phyloP scores from a whole-genome alignment of 2,797 vertebrate genomes.

The Podarcis siculus region DNA sequence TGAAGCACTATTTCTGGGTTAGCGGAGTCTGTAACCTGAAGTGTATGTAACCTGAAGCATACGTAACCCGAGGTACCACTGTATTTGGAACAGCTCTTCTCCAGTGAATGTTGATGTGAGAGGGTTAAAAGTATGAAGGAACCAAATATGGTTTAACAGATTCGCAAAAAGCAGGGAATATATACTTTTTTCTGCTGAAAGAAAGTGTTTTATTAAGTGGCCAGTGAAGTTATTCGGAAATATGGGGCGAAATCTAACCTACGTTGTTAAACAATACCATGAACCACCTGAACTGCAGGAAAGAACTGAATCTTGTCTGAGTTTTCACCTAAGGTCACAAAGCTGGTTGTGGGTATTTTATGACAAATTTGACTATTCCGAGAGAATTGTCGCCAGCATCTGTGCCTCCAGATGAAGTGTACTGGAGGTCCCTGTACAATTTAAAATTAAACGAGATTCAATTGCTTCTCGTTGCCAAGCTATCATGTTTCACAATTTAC shows the following conservation, averaged over 20 bases:
- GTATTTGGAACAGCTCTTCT: background rate
- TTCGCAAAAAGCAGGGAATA: constrained; percentile 13
- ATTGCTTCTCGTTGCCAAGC: constrained; percentile 36
- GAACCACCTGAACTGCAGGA: constrained; percentile 26
- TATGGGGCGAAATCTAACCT: constrained; percentile 41
- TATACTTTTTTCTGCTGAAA: constrained; percentile 9
- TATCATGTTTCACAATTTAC: constrained; percentile 45
- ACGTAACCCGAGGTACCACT: no score
- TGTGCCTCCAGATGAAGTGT: constrained; percentile 43
- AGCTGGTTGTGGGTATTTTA: background rate
- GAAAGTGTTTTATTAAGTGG: constrained; percentile 55
- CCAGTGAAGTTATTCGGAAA: constrained; percentile 43
- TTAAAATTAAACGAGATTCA: constrained; percentile 33
- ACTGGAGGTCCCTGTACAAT: constrained; percentile 22
- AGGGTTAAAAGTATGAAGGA: constrained; percentile 34
- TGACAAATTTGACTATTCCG: constrained; percentile 27
- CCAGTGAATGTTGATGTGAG: constrained; percentile 10
- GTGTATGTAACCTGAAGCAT: no score
- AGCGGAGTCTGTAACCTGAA: no score
- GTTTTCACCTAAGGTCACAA: constrained; percentile 21
- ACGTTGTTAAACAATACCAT: constrained; percentile 27
- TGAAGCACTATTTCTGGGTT: no score
- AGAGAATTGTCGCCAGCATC: constrained; percentile 31
- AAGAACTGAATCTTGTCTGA: constrained; percentile 17
- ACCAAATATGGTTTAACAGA: constrained; percentile 35